These are phyloP conservation scores for Trachops cirrhosus DNA, from an alignment of 2,797 vertebrate genomes.

Conservation along the genomic window DNA sequence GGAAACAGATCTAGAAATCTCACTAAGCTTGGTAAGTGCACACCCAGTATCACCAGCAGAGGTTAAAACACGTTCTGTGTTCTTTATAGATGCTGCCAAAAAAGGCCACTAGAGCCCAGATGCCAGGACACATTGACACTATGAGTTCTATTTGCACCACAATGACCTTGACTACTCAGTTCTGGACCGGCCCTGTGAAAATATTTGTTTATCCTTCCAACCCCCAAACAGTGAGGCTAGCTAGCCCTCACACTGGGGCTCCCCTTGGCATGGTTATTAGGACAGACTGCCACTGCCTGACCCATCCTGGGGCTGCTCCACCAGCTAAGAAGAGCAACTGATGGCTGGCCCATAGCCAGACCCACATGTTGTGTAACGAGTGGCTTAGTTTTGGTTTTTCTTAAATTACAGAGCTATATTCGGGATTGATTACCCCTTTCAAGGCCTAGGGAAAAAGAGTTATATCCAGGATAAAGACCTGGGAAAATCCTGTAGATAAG, in stretches of 20 bases:
- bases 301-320: not conserved
- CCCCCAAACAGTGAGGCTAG: constrained; percentile 37
- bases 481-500: not conserved
- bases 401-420: constrained; percentile 27
- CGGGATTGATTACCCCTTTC: not conserved
- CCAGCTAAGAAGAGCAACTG: not conserved
- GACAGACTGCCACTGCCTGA: not conserved
- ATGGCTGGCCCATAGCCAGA: not conserved
- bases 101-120: constrained; percentile 64
- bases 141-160: constrained; percentile 61
- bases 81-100: constrained; percentile 69
- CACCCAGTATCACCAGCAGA: constrained; percentile 32
- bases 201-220: constrained; percentile 75
- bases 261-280: not conserved
- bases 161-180: constrained; percentile 70
- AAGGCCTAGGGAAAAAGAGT: not conserved
- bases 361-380: not conserved
- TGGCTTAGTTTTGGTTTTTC: constrained; percentile 23
- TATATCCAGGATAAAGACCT: not conserved
- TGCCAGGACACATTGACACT: constrained; percentile 65
- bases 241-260: not conserved
- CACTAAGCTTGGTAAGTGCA: constrained; percentile 28
- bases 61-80: not conserved
- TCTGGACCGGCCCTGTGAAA: constrained; percentile 72
- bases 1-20: constrained; percentile 53